These are phyloP conservation scores for Carassius auratus DNA, from an alignment of 2,113 vertebrate species.

Conservation along the genomic window DNA sequence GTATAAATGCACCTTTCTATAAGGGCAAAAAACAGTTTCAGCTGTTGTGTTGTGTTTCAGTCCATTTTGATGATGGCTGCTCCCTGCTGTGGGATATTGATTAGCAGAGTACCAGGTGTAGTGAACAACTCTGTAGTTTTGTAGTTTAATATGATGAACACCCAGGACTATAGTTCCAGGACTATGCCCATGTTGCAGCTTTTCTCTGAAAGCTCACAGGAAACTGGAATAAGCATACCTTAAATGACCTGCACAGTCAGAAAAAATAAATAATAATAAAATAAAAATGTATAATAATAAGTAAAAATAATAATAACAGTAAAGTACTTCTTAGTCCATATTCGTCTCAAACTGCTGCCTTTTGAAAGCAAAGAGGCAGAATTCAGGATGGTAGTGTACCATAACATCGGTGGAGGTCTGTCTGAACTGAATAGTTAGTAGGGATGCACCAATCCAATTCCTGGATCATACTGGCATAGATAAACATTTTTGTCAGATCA, in stretches of 20 bases:
- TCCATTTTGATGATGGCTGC: background rate
- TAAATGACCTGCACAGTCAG: background rate
- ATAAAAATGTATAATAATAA: background rate
- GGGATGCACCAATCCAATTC: background rate
- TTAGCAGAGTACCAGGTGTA: background rate
- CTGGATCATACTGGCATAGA: background rate
- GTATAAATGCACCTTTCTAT: constrained; percentile 3
- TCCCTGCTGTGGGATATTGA: background rate
- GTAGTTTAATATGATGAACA: background rate
- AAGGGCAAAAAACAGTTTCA: no score
- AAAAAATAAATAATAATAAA: background rate
- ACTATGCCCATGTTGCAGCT: background rate
- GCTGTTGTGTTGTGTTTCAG: background rate
- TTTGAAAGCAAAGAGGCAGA: constrained; percentile 3
- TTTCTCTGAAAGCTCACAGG: background rate
- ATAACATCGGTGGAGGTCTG: background rate
- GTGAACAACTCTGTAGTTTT: background rate
- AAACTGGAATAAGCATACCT: background rate
- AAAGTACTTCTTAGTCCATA: background rate
- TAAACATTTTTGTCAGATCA: background rate
- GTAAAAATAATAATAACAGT: constrained; percentile 8
- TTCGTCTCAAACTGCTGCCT: background rate
- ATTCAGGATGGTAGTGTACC: constrained; percentile 24
- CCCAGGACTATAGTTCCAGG: background rate
- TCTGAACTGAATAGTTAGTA: constrained; percentile 2